Evolutionary conservation across 2,888 invertebrate species (phyloP).

Genomic region (Ditula angustiorana): DNA sequence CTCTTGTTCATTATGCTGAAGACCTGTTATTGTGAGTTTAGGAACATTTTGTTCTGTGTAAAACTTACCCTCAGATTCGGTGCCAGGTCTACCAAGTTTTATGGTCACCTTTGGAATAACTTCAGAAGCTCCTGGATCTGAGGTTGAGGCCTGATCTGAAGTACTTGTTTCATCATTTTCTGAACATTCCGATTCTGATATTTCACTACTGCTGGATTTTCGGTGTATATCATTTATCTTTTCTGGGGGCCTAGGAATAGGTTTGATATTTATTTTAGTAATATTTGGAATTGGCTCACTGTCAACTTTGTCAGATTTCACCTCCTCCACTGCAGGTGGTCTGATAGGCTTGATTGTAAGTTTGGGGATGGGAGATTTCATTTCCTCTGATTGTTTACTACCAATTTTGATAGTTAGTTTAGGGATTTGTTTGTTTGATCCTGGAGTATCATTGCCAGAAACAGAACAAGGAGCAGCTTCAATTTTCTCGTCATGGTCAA

Average conservation of each 20-base stretch:
- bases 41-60: conserved; percentile 78
- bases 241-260: conserved; percentile 76
- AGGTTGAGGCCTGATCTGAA: conserved; percentile 74
- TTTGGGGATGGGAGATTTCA: conserved; percentile 74
- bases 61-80: conserved; percentile 75
- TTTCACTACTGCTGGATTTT: conserved; percentile 82
- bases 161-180: conserved; percentile 84
- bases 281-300: conserved; percentile 70
- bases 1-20: conserved; percentile 44
- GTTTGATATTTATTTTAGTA: conserved; percentile 81
- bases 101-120: conserved; percentile 80
- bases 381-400: conserved; percentile 70
- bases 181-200: conserved; percentile 82
- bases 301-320: conserved; percentile 47
- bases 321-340: conserved; percentile 42
- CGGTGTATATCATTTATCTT: conserved; percentile 77
- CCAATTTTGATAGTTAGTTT: conserved; percentile 81
- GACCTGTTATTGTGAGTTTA: conserved; percentile 57
- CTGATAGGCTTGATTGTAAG: conserved; percentile 64
- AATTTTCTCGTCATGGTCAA: conserved; percentile 43
- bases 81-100: conserved; percentile 77
- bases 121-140: conserved; percentile 71
- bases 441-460: conserved; percentile 51
- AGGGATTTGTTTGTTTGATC: conserved; percentile 72
- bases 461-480: conserved; percentile 50